Evolutionary conservation across 2,797 vertebrate genomes (phyloP).

Genomic region (Galagoides demidoff): DNA sequence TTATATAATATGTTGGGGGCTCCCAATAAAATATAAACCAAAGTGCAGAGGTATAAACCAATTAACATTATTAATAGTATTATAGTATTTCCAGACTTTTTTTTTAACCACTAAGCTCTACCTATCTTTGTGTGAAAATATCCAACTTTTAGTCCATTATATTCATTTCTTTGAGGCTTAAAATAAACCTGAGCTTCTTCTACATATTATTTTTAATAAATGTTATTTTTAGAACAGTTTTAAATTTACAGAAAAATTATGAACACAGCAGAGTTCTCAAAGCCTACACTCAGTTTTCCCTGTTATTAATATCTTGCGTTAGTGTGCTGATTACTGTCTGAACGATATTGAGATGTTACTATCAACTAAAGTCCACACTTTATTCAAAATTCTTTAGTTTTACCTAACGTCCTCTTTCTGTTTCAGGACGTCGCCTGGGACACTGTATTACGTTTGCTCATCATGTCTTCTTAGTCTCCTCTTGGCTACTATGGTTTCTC

Average conservation of each 20-base stretch:
- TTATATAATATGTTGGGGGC: slow-evolving; percentile 24
- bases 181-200: background rate
- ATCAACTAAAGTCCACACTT: background rate
- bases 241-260: background rate
- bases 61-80: background rate
- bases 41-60: background rate
- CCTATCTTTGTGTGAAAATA: background rate
- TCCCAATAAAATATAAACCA: background rate
- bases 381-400: background rate
- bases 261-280: background rate
- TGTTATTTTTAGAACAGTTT: background rate
- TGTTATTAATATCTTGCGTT: background rate
- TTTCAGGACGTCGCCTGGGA: background rate
- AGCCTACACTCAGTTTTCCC: background rate
- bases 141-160: background rate
- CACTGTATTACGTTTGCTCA: background rate
- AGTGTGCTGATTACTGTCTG: background rate
- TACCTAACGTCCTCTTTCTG: background rate
- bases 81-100: background rate
- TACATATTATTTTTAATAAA: background rate
- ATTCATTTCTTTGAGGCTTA: background rate
- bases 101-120: background rate
- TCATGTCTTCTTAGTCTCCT: background rate
- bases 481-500: background rate
- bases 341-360: background rate